Conservation (phyloP, 2,797 vertebrate species). For the Sparidentex hasta region DNA sequence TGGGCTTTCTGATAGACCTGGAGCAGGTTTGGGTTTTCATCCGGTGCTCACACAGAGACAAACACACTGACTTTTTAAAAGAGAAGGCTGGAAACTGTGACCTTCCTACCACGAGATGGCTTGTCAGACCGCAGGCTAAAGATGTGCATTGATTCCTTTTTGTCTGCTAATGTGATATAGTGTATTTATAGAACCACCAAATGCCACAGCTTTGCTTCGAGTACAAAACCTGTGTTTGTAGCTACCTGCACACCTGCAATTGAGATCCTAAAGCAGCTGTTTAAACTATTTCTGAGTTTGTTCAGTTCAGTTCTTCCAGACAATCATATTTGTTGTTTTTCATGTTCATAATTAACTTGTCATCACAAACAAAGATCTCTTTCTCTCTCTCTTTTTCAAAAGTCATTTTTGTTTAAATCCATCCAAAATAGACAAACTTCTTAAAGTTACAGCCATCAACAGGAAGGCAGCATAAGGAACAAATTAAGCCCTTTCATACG, state of each 20-base stretch:
- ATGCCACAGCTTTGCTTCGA: conserved; percentile 9
- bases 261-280: conserved; percentile 2
- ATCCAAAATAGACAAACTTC: too few species aligned
- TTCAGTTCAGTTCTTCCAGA: conserved; percentile 12
- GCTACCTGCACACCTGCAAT: conserved; percentile 11
- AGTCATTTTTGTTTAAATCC: too few species aligned
- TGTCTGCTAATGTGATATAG: conserved; percentile 27
- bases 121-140: conserved; percentile 16
- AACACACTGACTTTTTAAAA: conserved; percentile 37
- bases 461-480: too few species aligned
- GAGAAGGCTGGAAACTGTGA: conserved; percentile 28
- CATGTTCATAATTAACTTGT: too few species aligned
- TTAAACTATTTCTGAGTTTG: conserved; percentile 13
- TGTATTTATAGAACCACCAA: conserved; percentile 29
- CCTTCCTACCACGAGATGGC: conserved; percentile 5
- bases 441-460: too few species aligned
- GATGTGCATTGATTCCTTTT: conserved; percentile 46
- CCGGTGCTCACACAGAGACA: conserved; percentile 25
- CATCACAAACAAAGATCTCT: too few species aligned
- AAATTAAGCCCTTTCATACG: too few species aligned
- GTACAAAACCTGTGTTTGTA: conserved; percentile 20
- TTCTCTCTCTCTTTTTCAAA: too few species aligned
- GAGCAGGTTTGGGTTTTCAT: conserved; percentile 43
- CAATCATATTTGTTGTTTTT: too few species aligned
- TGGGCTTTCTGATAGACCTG: conserved; percentile 35